These are phyloP conservation scores for Helicoverpa armigera DNA, from an alignment of 1,140 invertebrate genomes.

Conservation along the genomic window DNA sequence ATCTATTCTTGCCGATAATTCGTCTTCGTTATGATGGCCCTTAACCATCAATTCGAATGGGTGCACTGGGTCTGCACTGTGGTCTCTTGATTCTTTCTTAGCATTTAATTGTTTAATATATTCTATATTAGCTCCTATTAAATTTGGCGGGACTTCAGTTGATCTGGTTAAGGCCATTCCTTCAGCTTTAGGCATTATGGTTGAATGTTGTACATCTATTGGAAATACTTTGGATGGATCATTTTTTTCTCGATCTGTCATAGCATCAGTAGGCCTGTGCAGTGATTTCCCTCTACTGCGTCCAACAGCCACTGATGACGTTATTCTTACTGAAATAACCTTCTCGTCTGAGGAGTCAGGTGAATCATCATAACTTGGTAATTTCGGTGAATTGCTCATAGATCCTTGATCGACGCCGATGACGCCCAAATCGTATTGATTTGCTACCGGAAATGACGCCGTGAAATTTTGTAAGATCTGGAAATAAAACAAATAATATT, in stretches of 20 bases:
- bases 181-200: conserved; percentile 32
- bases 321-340: conserved; percentile 85
- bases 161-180: conserved; percentile 39
- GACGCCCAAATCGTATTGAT: conserved; percentile 46
- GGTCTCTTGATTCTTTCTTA: conserved; percentile 72
- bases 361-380: conserved; percentile 66
- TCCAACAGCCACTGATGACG: conserved; percentile 83
- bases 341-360: conserved; percentile 66
- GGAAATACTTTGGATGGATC: not conserved
- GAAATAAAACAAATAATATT: conserved; percentile 58
- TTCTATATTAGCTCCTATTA: conserved; percentile 79
- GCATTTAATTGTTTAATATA: conserved; percentile 81
- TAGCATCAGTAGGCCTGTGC: conserved; percentile 40
- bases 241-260: conserved; percentile 9
- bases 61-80: conserved; percentile 65
- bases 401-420: conserved; percentile 35
- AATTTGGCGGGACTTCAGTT: conserved; percentile 65
- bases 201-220: not conserved
- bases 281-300: conserved; percentile 67
- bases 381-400: conserved; percentile 62
- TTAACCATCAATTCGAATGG: conserved; percentile 58
- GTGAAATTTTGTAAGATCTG: conserved; percentile 75
- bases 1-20: conserved; percentile 33
- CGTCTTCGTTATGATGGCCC: conserved; percentile 34
- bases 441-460: conserved; percentile 63